These are phyloP conservation scores for Lithobius niger DNA, from an alignment of 1,140 invertebrate species.

Conservation along the genomic window DNA sequence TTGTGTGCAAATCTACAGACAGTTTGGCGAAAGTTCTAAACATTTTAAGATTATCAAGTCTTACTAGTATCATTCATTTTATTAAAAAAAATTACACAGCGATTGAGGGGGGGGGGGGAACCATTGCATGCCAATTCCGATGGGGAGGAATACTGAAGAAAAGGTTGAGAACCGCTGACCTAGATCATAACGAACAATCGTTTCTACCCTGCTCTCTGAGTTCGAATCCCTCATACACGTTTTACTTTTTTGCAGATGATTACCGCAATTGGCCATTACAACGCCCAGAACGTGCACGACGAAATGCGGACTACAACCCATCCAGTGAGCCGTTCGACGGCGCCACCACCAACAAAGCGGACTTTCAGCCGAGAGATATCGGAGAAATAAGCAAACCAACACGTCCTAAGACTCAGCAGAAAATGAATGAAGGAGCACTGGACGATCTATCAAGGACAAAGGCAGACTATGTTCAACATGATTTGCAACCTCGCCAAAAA, in stretches of 20 bases:
- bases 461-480: neutral
- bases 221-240: too few species aligned
- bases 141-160: too few species aligned
- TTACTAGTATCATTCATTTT: too few species aligned
- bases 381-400: neutral
- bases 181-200: too few species aligned
- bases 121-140: too few species aligned
- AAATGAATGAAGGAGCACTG: neutral
- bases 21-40: too few species aligned
- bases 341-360: neutral
- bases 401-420: neutral
- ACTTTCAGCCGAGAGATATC: neutral
- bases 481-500: neutral
- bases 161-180: too few species aligned
- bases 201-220: too few species aligned
- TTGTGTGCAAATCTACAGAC: too few species aligned
- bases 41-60: too few species aligned
- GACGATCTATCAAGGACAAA: neutral
- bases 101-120: too few species aligned
- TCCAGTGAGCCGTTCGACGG: neutral
- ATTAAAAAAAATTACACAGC: too few species aligned
- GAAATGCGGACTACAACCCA: neutral
- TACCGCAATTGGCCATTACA: neutral
- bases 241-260: conserved; percentile 1
- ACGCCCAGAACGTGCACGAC: neutral